A percentile compares a stretch with the other conserved stretches of the same genome.
These are phyloP conservation scores for Xanthorhoe spadicearia DNA, from an alignment of 2,888 invertebrate genomes.

Conservation along the genomic window DNA sequence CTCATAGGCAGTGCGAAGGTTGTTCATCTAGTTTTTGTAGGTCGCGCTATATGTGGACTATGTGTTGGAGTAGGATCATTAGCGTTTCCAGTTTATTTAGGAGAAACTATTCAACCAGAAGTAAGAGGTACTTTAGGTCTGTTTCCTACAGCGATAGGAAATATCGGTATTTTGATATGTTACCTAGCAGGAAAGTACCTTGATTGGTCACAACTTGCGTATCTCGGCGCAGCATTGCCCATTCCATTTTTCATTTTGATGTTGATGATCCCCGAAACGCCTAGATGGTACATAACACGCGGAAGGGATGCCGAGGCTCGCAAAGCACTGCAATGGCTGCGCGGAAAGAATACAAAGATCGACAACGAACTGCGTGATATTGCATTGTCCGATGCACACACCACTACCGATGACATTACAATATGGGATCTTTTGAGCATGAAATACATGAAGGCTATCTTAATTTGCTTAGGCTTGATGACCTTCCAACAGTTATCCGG, in stretches of 20 bases:
- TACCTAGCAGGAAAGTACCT: slow-evolving; percentile 92
- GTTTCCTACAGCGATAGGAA: slow-evolving; percentile 94
- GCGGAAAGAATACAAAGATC: slow-evolving; percentile 91
- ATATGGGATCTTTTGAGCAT: slow-evolving; percentile 88
- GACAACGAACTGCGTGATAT: slow-evolving; percentile 91
- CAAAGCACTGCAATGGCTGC: slow-evolving; percentile 92
- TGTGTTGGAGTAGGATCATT: slow-evolving; percentile 95
- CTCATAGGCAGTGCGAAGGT: slow-evolving; percentile 90
- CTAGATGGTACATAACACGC: slow-evolving; percentile 94
- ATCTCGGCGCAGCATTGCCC: slow-evolving; percentile 90
- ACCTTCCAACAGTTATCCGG: slow-evolving; percentile 97
- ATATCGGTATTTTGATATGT: slow-evolving; percentile 91
- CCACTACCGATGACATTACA: slow-evolving; percentile 86
- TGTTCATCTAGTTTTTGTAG: slow-evolving; percentile 89
- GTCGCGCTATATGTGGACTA: slow-evolving; percentile 93
- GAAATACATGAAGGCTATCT: slow-evolving; percentile 90
- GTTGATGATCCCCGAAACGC: slow-evolving; percentile 96
- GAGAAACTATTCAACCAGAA: slow-evolving; percentile 96
- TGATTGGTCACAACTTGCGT: slow-evolving; percentile 93
- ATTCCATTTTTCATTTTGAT: slow-evolving; percentile 92
- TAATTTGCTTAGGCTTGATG: slow-evolving; percentile 95
- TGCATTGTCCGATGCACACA: slow-evolving; percentile 88
- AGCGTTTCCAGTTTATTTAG: slow-evolving; percentile 95
- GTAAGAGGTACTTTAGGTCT: slow-evolving; percentile 95
- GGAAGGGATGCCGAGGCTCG: slow-evolving; percentile 90